Conservation (phyloP, 2,888 invertebrate species). For the Dasysyrphus tricinctus region DNA sequence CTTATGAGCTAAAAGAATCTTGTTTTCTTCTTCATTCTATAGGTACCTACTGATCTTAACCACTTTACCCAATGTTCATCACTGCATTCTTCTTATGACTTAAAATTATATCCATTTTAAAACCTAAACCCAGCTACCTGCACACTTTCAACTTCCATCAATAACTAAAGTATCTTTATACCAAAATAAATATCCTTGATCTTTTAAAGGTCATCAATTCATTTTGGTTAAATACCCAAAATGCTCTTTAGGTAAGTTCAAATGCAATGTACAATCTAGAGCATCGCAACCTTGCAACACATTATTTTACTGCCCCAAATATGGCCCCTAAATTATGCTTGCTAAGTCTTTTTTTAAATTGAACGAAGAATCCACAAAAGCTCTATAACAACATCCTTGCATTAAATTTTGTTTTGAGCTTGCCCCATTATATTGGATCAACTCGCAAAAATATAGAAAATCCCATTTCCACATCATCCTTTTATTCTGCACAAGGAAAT, state of each 20-base stretch:
- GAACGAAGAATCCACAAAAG: slow-evolving; percentile 52
- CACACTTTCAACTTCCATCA: neutral
- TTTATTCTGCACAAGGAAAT: slow-evolving; percentile 14
- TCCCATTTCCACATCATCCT: slow-evolving; percentile 27
- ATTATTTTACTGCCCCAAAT: slow-evolving; percentile 6
- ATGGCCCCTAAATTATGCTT: slow-evolving; percentile 40
- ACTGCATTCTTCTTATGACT: too few relatives aligned
- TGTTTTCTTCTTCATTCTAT: too few relatives aligned
- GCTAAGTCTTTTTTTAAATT: slow-evolving; percentile 50
- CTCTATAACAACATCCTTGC: slow-evolving; percentile 53
- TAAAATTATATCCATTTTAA: too few relatives aligned
- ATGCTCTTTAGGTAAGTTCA: neutral
- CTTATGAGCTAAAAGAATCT: too few relatives aligned
- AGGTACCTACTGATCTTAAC: too few relatives aligned
- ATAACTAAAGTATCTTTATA: neutral
- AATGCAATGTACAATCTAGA: neutral
- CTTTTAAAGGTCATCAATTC: neutral
- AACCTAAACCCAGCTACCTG: too few relatives aligned
- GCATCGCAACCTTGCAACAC: neutral
- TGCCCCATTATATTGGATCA: slow-evolving; percentile 33
- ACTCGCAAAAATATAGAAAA: slow-evolving; percentile 22
- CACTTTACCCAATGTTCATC: too few relatives aligned
- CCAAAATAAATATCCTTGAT: neutral
- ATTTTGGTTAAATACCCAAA: neutral
- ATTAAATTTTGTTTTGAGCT: slow-evolving; percentile 64